Evolutionary conservation across 2,888 invertebrate genomes (phyloP).

Genomic region (Epistrophella euchroma): DNA sequence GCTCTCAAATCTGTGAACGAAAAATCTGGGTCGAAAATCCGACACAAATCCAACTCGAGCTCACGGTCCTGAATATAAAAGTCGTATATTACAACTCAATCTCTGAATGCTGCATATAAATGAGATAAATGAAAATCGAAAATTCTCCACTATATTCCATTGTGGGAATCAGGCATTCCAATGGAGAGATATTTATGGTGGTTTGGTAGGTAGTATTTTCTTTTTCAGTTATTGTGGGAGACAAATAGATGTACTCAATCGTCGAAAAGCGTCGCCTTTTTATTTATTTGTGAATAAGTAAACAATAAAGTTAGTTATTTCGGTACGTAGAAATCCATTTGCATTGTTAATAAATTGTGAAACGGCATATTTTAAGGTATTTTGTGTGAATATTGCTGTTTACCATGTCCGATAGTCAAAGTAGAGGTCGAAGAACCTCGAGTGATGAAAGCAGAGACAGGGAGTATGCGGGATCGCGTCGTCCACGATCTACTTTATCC

Average conservation of each 20-base stretch:
- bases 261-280: background rate
- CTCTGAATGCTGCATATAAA: too few species aligned
- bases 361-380: background rate
- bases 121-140: too few species aligned
- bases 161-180: background rate
- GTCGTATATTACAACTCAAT: too few species aligned
- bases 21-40: too few species aligned
- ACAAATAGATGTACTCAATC: background rate
- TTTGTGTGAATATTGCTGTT: background rate
- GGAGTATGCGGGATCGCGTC: conserved; percentile 50
- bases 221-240: background rate
- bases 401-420: conserved; percentile 65
- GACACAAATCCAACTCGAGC: too few species aligned
- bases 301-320: conserved; percentile 1
- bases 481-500: conserved; percentile 50
- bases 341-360: background rate
- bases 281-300: conserved; percentile 6
- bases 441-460: conserved; percentile 38
- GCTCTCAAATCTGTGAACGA: too few species aligned
- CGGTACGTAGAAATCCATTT: background rate
- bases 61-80: too few species aligned
- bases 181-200: background rate
- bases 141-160: background rate
- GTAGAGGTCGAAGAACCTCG: conserved; percentile 55
- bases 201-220: background rate